These are phyloP conservation scores for Anas platyrhynchos DNA, from an alignment of 2,113 vertebrate species.

Conservation along the genomic window DNA sequence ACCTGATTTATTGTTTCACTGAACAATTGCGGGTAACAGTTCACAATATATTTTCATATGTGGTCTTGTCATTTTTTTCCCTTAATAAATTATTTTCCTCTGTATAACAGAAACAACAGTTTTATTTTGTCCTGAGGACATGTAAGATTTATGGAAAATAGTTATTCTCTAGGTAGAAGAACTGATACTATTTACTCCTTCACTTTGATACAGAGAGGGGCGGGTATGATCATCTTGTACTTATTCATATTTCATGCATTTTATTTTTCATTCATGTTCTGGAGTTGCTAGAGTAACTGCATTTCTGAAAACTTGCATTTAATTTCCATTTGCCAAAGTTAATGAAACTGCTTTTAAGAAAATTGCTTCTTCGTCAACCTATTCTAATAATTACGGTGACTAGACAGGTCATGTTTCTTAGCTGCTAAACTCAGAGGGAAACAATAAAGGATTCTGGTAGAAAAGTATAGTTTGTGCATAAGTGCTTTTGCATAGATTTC, in stretches of 20 bases:
- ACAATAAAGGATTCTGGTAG: neutral
- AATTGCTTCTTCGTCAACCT: constrained; percentile 24
- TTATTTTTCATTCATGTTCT: constrained; percentile 52
- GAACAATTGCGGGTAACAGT: constrained; percentile 10
- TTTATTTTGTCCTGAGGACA: neutral
- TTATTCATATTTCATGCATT: constrained; percentile 51
- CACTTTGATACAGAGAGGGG: neutral
- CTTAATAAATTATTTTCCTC: neutral
- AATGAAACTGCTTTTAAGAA: constrained; percentile 48
- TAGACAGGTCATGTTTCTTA: constrained; percentile 10
- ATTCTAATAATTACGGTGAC: constrained; percentile 29
- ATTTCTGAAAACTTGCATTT: constrained; percentile 25
- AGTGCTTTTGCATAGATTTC: constrained; percentile 35
- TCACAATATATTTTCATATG: constrained; percentile 28
- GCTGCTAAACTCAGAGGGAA: constrained; percentile 10
- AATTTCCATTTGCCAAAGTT: constrained; percentile 47
- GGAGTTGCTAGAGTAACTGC: constrained; percentile 54
- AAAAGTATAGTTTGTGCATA: neutral
- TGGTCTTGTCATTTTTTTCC: neutral
- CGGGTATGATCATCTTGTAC: neutral
- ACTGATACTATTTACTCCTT: neutral
- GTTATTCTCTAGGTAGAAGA: constrained; percentile 1
- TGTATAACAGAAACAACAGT: neutral
- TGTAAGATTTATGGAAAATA: constrained; percentile 27
- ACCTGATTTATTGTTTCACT: constrained; percentile 9